Conservation (phyloP, 2,113 vertebrate genomes). For the Peromyscus polionotus region DNA sequence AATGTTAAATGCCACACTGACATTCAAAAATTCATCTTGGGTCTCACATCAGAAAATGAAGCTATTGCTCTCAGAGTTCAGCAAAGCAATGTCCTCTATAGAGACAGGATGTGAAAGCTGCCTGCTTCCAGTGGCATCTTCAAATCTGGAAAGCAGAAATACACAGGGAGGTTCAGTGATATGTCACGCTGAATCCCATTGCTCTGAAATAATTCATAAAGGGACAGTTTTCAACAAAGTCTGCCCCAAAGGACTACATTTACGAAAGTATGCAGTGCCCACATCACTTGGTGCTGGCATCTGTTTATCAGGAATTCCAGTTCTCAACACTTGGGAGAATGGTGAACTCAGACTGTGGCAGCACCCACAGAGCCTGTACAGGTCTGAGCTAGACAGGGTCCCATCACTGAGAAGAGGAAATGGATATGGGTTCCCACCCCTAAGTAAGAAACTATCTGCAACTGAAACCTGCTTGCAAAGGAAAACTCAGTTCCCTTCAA, state of each 20-base stretch:
- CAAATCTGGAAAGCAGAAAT: conserved; percentile 10
- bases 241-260: not conserved
- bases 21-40: conserved; percentile 39
- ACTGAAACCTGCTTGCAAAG: not conserved
- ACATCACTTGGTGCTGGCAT: not conserved
- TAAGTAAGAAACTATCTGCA: too few species aligned
- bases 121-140: not conserved
- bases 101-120: not conserved
- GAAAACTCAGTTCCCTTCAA: not conserved
- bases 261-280: not conserved
- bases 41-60: not conserved
- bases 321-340: not conserved
- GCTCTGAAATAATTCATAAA: conserved; percentile 4
- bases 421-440: not conserved
- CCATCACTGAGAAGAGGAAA: rapidly evolving
- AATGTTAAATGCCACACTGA: conserved; percentile 52
- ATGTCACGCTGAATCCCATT: not conserved
- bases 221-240: not conserved
- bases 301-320: not conserved
- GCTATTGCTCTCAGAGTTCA: conserved; percentile 29
- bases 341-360: not conserved
- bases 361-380: too few species aligned
- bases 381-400: not conserved
- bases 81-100: conserved; percentile 3
- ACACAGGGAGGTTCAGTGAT: not conserved